A percentile compares a stretch with the other conserved stretches of the same genome.
phyloP scores from a whole-genome alignment of 1,140 invertebrate species.

The Papilio machaon region DNA sequence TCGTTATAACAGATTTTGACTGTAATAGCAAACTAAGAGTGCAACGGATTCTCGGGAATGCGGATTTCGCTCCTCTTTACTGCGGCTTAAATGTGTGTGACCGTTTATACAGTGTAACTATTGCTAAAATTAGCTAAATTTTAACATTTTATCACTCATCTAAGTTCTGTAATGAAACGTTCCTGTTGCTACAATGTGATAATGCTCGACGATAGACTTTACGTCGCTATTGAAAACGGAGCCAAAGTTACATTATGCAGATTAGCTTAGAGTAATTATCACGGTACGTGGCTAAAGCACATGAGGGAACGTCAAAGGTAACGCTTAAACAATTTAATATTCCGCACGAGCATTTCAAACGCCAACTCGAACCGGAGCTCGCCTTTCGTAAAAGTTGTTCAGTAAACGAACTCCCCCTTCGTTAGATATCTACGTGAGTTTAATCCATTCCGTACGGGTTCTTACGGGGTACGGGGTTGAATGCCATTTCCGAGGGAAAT shows the following conservation, averaged over 20 bases:
- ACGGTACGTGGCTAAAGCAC: constrained; percentile 68
- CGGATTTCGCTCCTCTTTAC: constrained; percentile 48
- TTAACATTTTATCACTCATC: constrained; percentile 54
- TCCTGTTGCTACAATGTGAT: constrained; percentile 45
- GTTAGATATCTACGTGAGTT: constrained; percentile 81
- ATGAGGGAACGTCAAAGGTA: constrained; percentile 74
- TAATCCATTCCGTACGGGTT: constrained; percentile 71
- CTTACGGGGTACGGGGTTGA: constrained; percentile 39
- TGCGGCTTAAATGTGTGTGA: constrained; percentile 56
- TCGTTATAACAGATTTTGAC: too few species aligned
- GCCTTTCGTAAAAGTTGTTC: constrained; percentile 79
- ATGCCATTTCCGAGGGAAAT: constrained; percentile 72
- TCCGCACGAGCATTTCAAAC: constrained; percentile 79
- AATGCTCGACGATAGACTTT: constrained; percentile 46
- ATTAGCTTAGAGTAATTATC: constrained; percentile 77
- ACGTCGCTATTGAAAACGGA: constrained; percentile 52
- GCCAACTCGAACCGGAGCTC: constrained; percentile 77
- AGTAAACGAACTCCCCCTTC: constrained; percentile 79
- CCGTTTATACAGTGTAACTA: constrained; percentile 53
- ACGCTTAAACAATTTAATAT: constrained; percentile 81
- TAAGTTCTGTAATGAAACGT: constrained; percentile 50
- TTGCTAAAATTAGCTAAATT: constrained; percentile 48
- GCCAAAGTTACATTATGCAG: constrained; percentile 70
- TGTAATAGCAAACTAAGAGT: constrained; percentile 68
- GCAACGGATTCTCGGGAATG: constrained; percentile 56